phyloP scores from a whole-genome alignment of 2,113 vertebrate genomes.

The Brachyhypopomus occidentalis region DNA sequence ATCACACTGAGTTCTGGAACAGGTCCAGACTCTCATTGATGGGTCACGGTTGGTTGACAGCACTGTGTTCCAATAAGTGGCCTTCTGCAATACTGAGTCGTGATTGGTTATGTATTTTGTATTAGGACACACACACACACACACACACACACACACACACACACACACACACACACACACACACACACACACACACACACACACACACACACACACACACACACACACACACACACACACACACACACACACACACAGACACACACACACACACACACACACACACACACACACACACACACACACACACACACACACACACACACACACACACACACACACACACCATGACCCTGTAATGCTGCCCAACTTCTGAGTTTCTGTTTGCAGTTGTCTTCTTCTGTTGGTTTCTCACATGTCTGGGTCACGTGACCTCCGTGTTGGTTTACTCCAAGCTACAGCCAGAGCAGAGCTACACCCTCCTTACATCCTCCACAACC shows the following conservation, averaged over 20 bases:
- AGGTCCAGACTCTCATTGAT: not conserved
- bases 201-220: too few species aligned
- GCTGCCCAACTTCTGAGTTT: conserved; percentile 13
- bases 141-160: not conserved
- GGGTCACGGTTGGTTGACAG: not conserved
- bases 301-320: not conserved
- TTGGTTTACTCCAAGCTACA: conserved; percentile 82
- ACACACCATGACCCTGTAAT: too few species aligned
- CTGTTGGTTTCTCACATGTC: conserved; percentile 64
- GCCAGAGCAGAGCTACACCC: conserved; percentile 85
- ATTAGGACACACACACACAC: not conserved
- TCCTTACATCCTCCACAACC: conserved; percentile 84
- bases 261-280: too few species aligned
- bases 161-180: not conserved
- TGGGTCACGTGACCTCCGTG: conserved; percentile 69
- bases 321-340: not conserved
- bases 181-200: too few species aligned
- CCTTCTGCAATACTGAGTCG: not conserved
- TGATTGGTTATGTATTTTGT: not conserved
- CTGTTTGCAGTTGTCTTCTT: conserved; percentile 41
- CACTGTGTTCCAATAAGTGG: not conserved
- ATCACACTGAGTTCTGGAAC: not conserved
- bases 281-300: not conserved
- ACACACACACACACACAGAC: not conserved
- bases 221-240: not conserved